These are phyloP conservation scores for Criorhina ranunculi DNA, from an alignment of 2,888 invertebrate genomes.

Conservation along the genomic window DNA sequence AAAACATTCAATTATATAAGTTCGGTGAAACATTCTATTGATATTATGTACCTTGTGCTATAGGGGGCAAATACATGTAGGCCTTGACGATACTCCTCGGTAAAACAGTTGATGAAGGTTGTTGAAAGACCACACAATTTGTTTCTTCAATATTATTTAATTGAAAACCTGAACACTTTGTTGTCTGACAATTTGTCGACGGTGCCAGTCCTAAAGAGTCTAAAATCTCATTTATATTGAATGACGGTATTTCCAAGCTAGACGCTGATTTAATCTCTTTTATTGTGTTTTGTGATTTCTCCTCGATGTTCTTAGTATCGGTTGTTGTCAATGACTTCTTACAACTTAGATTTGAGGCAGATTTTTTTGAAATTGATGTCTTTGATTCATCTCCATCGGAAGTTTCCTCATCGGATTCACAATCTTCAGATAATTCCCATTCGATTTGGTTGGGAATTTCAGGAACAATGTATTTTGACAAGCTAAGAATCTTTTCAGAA, in stretches of 20 bases:
- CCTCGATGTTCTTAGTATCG: no score
- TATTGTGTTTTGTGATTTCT: no score
- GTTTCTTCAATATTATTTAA: no score
- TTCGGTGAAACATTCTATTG: no score
- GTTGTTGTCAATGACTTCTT: no score
- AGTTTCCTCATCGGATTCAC: background rate
- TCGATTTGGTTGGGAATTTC: constrained; percentile 3
- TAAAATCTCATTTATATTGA: constrained; percentile 22
- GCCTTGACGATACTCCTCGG: constrained; percentile 24
- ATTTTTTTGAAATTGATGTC: background rate
- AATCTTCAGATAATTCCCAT: background rate
- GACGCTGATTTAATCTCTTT: no score
- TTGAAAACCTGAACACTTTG: no score
- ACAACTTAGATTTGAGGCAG: no score
- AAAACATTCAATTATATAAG: background rate
- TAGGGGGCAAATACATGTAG: constrained; percentile 46
- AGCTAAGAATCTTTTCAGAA: constrained; percentile 26
- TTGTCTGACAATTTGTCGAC: no score
- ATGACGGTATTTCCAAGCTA: background rate
- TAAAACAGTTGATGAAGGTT: constrained; percentile 18
- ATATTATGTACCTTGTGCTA: constrained; percentile 52
- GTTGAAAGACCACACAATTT: constrained; percentile 26
- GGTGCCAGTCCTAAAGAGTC: background rate
- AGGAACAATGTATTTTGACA: background rate
- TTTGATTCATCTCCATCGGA: background rate